Evolutionary conservation across 1,140 invertebrate genomes (phyloP).

Genomic region (Papilio dardanus): DNA sequence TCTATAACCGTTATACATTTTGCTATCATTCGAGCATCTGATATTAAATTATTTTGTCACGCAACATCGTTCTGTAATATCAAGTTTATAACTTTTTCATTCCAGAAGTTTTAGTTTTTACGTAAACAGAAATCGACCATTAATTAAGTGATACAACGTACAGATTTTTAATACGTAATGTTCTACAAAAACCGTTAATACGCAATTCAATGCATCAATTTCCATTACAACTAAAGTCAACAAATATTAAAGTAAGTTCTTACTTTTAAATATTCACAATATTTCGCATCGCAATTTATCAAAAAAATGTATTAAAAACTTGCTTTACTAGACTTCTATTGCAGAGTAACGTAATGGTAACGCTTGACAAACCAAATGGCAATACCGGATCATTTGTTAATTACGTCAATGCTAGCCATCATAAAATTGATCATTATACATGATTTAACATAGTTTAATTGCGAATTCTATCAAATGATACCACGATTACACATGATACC

Average conservation of each 20-base stretch:
- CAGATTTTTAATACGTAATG: background rate
- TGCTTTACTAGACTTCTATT: background rate
- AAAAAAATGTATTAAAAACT: background rate
- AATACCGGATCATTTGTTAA: background rate
- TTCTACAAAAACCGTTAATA: background rate
- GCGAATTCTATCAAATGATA: background rate
- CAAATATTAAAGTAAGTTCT: no score
- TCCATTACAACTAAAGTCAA: background rate
- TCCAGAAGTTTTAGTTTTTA: slow-evolving; percentile 9
- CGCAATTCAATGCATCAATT: no score
- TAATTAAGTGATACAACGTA: slow-evolving; percentile 5
- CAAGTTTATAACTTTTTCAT: background rate
- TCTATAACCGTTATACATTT: background rate
- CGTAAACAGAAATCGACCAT: slow-evolving; percentile 7
- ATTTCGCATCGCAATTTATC: background rate
- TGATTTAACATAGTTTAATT: background rate
- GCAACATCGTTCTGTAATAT: background rate
- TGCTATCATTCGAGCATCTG: background rate
- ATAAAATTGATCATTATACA: background rate
- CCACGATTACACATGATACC: no score
- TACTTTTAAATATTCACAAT: background rate
- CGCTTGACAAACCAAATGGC: background rate
- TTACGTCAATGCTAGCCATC: background rate
- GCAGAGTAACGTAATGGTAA: background rate
- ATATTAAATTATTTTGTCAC: background rate